phyloP scores from a whole-genome alignment of 2,797 vertebrate species.

The Anguilla anguilla region DNA sequence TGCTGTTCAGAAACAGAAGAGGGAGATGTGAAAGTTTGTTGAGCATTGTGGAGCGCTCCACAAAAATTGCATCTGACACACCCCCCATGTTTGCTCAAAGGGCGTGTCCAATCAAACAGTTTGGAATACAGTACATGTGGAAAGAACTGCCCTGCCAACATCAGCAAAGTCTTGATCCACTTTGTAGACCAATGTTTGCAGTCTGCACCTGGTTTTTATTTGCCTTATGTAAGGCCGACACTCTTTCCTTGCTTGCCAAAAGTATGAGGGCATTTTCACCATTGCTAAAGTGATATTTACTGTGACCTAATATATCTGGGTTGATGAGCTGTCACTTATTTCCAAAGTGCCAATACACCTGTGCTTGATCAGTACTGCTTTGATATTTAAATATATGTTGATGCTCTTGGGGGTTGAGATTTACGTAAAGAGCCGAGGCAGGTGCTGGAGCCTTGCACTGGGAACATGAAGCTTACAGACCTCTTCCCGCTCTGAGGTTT shows the following conservation, averaged over 20 bases:
- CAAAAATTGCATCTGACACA: not conserved
- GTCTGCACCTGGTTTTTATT: slow-evolving; percentile 53
- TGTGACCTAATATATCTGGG: not conserved
- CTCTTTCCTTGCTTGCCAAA: slow-evolving; percentile 42
- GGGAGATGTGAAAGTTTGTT: not conserved
- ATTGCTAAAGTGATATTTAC: not conserved
- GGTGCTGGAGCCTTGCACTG: not conserved
- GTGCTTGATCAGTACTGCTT: not conserved
- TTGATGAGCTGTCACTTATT: not conserved
- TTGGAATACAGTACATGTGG: not conserved
- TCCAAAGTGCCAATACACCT: not conserved
- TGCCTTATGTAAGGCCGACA: slow-evolving; percentile 58
- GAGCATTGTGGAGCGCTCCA: not conserved
- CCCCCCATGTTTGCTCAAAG: not conserved
- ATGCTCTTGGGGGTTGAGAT: not conserved
- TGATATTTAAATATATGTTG: not conserved
- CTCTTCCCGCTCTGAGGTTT: not conserved
- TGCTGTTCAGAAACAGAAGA: not conserved
- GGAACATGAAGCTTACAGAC: too few species aligned
- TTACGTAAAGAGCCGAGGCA: not conserved
- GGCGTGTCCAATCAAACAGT: not conserved
- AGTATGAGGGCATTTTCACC: not conserved
- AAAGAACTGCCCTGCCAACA: slow-evolving; percentile 19
- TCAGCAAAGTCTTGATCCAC: slow-evolving; percentile 67
- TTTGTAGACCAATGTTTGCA: slow-evolving; percentile 55